phyloP scores from a whole-genome alignment of 2,797 vertebrate species.

The Microctenopoma lineatum region DNA sequence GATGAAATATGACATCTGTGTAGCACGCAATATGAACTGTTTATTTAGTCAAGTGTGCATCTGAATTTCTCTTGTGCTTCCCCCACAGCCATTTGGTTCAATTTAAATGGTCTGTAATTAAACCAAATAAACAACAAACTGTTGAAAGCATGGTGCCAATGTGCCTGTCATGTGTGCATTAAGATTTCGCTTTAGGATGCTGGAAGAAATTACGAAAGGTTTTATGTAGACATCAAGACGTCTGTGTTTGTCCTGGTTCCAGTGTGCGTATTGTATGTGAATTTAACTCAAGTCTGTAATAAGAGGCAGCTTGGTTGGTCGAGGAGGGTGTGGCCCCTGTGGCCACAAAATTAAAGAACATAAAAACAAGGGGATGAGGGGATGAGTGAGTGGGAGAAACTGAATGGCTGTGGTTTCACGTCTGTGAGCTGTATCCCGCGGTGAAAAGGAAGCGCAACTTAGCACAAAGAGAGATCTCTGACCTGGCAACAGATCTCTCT shows the following conservation, averaged over 20 bases:
- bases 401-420: constrained; percentile 57
- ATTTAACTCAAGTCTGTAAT: constrained; percentile 81
- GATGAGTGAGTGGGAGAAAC: constrained; percentile 66
- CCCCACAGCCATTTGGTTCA: constrained; percentile 57
- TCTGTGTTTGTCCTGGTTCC: constrained; percentile 49
- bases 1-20: constrained; percentile 64
- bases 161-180: constrained; percentile 43
- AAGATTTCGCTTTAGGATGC: constrained; percentile 47
- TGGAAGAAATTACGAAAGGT: constrained; percentile 57
- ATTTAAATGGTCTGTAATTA: constrained; percentile 71
- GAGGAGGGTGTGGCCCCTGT: constrained; percentile 74
- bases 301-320: constrained; percentile 76
- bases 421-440: constrained; percentile 57
- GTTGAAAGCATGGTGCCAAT: constrained; percentile 64
- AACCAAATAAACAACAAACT: constrained; percentile 76
- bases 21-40: constrained; percentile 63
- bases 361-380: constrained; percentile 74
- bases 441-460: constrained; percentile 63
- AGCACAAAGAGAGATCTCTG: constrained; percentile 34
- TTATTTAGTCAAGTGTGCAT: constrained; percentile 65
- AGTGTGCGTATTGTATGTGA: constrained; percentile 69
- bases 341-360: constrained; percentile 83
- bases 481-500: constrained; percentile 19
- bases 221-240: constrained; percentile 53
- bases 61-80: constrained; percentile 58